Evolutionary conservation across 2,113 vertebrate species (phyloP), one percentile per base, ranked within the genome.

Genomic region (Gracilinanus agilis): DNA sequence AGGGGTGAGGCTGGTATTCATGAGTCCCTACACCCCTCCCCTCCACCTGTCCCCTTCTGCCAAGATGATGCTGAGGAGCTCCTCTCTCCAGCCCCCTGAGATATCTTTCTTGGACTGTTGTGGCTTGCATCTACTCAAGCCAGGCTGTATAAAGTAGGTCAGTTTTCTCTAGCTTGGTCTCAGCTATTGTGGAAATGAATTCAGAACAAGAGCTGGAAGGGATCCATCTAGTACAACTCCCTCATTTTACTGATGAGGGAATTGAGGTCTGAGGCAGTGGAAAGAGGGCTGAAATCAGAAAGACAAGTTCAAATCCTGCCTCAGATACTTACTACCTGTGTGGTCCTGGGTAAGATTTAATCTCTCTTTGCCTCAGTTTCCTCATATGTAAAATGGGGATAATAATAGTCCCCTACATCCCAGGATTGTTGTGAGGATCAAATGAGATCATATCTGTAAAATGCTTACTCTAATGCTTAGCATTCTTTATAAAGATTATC

Each of bases 391-490:
- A 55, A 44, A 27, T 3, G 90, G 56, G 44, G 53, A 4, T 1
- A 44, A 53, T 3, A 16, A 34, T 16, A 44, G 40, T 49, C 3
- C 16, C 19, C 13, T 21, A 55, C 24, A 11, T 40, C 0, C 0
- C 0, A 0, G 53, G 25, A 44, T 44, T n/a, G 34, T 34, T 25
- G 56, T 23, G 25, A n/a, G 95, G 24, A 5, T 9, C 10, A 29
- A 24, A 53, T 3, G 19, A 83, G 34, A 40, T 83, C 12, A 40
- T 83, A 4, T 34, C 3, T 19, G 11, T 3, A 27, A 21, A 49
- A n/a, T 3, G 0, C 40, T 29, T 3, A n/a, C 24, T 2, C 8
- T 44, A 25, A 53, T 53, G 3, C 9, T 21, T 58, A 0, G 16
- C 4, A 29, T 2, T 0, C 53, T 29, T 34, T 12, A 6, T 2